Evolutionary conservation across 2,888 invertebrate genomes (phyloP), one percentile per base, ranked within the genome.

Genomic region (Chydorus sphaericus): DNA sequence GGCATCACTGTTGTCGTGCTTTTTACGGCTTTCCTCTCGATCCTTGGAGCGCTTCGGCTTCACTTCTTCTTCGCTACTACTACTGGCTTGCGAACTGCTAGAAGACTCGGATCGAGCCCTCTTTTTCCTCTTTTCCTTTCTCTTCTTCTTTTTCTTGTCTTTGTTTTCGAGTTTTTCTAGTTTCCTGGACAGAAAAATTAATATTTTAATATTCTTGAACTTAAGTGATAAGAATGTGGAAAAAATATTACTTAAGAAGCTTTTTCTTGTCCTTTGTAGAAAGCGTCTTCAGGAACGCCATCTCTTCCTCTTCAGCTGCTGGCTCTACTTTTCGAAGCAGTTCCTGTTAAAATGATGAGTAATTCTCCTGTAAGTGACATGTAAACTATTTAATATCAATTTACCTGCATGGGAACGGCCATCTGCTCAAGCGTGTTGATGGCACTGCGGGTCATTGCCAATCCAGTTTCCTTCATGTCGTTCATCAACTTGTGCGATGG

Each of bases 391-490:
- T 20, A 33, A 36, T 16, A 5, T 36, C 39, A 4, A 28, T 48
- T 57, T 60, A 63, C 62, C 79, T 65, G 67, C 83, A 69, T 68
- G 83, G 54, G 37, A n/a, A 55, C 51, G 6, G 29, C 30, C 59
- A n/a, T 50, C 52, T 48, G 58, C 28, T 52, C 44, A 16, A 37
- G 26, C 18, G 49, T 54, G 48, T 31, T 57, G 18, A 74, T 64
- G 58, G 73, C 71, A 63, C 70, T 76, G 65, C 85, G 83, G 69
- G 92, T 92, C 71, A 96, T 78, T 31, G 85, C 84, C 50, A 93
- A 74, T 1, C 94, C 94, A 68, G 89, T 89, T 65, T 92, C 90
- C 62, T 85, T 77, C 90, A 94, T 90, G 66, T 91, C 89, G 62
- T 85, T 84, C 67, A 92, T 84, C 55, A 94, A 68, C 10, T 80